Evolutionary conservation across 2,888 invertebrate genomes (phyloP).

Genomic region (Neelides folsomi): DNA sequence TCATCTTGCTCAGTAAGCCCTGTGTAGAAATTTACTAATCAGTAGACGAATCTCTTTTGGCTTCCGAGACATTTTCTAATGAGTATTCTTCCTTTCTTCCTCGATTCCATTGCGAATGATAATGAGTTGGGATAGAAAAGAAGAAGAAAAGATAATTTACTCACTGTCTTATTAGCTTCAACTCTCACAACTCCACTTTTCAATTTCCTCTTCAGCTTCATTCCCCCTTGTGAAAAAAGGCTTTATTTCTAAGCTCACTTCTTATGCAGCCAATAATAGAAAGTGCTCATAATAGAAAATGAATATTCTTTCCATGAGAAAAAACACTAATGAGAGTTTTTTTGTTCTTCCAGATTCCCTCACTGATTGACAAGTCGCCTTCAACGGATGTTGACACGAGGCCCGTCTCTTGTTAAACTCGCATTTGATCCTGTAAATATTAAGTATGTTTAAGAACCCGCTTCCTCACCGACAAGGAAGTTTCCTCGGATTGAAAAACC

Average conservation of each 20-base stretch:
- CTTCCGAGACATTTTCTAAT: no score
- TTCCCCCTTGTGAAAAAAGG: background rate
- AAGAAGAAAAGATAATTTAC: no score
- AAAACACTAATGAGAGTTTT: slow-evolving; percentile 2
- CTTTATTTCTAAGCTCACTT: slow-evolving; percentile 6
- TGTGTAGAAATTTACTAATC: no score
- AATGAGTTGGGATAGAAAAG: no score
- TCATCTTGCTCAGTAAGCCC: no score
- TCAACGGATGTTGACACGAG: slow-evolving; percentile 29
- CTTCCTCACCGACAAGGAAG: background rate
- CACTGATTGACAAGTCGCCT: slow-evolving; percentile 30
- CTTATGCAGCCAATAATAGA: background rate
- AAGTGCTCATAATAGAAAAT: no score
- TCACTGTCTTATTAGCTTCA: no score
- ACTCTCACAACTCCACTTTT: background rate
- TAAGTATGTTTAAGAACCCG: background rate
- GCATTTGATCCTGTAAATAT: background rate
- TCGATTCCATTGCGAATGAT: no score
- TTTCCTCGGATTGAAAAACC: background rate
- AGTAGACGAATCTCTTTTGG: no score
- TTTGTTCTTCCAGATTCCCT: slow-evolving; percentile 19
- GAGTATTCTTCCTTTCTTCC: no score
- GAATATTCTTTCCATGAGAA: no score
- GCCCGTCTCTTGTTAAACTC: slow-evolving; percentile 26
- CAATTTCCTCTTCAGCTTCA: background rate